These are phyloP conservation scores for Vulpes lagopus DNA, from an alignment of 2,113 vertebrate species.

Conservation along the genomic window DNA sequence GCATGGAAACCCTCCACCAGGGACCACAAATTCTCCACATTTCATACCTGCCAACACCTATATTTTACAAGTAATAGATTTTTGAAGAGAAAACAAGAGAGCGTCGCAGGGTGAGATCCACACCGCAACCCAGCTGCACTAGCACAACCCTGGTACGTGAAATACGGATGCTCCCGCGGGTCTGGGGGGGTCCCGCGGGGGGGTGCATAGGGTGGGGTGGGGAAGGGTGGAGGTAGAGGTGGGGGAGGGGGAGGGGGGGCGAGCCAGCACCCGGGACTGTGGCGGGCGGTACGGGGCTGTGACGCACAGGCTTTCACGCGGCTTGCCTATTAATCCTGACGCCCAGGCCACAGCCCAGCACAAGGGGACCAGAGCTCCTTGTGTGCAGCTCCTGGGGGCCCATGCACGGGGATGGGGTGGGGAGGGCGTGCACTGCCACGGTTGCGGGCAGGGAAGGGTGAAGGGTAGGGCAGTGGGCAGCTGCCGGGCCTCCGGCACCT, in stretches of 20 bases:
- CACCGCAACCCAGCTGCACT: not conserved
- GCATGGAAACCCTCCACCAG: not conserved
- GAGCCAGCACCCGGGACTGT: not conserved
- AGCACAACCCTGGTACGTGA: not conserved
- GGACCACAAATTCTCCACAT: not conserved
- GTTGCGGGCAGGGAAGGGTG: not conserved
- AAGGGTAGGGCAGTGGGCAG: too few relatives aligned
- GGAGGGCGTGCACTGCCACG: too few relatives aligned
- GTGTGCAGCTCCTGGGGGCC: not conserved
- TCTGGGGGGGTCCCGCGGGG: too few relatives aligned
- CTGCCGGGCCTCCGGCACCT: too few relatives aligned
- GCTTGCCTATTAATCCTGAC: not conserved
- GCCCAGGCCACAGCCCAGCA: not conserved
- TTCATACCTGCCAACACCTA: not conserved
- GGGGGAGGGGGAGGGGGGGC: not conserved
- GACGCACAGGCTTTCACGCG: not conserved
- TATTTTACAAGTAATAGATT: not conserved
- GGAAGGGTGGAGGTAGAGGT: too few relatives aligned
- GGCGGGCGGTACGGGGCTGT: rapidly evolving
- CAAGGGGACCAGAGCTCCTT: not conserved
- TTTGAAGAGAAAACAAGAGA: not conserved
- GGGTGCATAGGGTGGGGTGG: too few relatives aligned
- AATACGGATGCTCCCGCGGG: too few relatives aligned
- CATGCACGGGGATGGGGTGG: too few relatives aligned
- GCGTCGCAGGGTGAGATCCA: not conserved